Base-by-base conservation (phyloP, 2,888 invertebrate species). In the Hemithea aestivaria region DNA sequence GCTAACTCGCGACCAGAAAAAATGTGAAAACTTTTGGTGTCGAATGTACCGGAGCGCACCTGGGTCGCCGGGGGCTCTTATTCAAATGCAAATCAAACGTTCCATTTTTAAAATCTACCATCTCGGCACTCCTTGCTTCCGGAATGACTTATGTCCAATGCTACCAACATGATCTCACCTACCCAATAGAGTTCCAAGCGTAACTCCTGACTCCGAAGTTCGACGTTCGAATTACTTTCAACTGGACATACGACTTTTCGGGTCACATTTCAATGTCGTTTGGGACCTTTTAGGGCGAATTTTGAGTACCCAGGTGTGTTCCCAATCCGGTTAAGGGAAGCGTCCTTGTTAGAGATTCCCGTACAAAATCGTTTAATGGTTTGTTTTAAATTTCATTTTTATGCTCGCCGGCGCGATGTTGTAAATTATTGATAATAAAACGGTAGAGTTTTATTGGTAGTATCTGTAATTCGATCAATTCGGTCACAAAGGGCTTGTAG, bases 81-180 rank as follows among this genome's bases (percentile, higher is more conserved):
- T 88, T 87, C 87, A 88, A 87, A 87, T 87, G 87, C 87, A 88
- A 88, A 88, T 87, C 87, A 87, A 87, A 84, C 81, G 87, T 85
- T 84, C 87, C 87, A 85, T 87, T 87, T 88, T 87, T 76, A 83
- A 85, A 85, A 84, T 85, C 82, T 84, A 85, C 84, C 84, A 83
- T 85, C 83, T 82, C 82, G 74, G 69, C 77, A 72, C 74, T 77
- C 74, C 76, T 80, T 71, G 74, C 74, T 81, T 83, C 83, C 82
- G 82, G 78, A 85, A 83, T 69, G 85, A 81, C 84, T 80, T 85
- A 84, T 78, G 76, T 82, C 73, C 79, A 77, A 72, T 70, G 65
- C 73, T 70, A 66, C 71, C 66, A 67, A 73, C 67, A 61, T 56
- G 48, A 62, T 46, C 44, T 40, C 21, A 34, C 30, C 12, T n/a